Conservation (phyloP, 2,888 invertebrate genomes). For the Heliothis peltigera region DNA sequence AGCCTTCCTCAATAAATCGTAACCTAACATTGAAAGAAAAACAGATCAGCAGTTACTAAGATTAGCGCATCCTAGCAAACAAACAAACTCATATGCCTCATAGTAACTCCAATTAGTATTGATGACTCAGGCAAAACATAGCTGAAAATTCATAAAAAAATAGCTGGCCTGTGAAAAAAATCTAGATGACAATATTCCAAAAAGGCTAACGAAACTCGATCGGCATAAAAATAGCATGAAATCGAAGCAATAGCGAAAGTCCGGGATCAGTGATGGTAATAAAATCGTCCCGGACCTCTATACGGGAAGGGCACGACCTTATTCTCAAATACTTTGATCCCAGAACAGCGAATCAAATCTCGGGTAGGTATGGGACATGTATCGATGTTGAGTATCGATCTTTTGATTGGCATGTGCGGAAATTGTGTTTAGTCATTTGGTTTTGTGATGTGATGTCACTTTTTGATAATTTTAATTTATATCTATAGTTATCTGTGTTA, state of each 20-base stretch:
- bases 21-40: no score
- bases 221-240: conserved; percentile 48
- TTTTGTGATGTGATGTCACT: not conserved
- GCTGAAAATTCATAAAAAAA: not conserved
- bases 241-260: conserved; percentile 47
- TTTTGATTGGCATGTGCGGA: conserved; percentile 12
- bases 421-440: not conserved
- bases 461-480: not conserved
- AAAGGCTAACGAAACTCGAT: conserved; percentile 41
- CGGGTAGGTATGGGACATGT: conserved; percentile 46
- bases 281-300: conserved; percentile 55
- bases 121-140: no score
- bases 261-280: conserved; percentile 56
- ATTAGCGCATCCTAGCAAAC: no score
- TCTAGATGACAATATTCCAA: conserved; percentile 45
- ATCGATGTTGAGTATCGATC: conserved; percentile 46
- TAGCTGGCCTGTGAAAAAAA: conserved; percentile 21
- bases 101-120: no score
- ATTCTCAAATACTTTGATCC: conserved; percentile 62
- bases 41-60: no score
- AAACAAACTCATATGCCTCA: no score
- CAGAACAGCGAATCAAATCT: conserved; percentile 54
- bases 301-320: conserved; percentile 56
- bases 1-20: no score
- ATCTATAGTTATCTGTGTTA: not conserved